These are phyloP conservation scores for Dicerorhinus sumatrensis DNA, from an alignment of 2,113 vertebrate genomes.

Conservation along the genomic window DNA sequence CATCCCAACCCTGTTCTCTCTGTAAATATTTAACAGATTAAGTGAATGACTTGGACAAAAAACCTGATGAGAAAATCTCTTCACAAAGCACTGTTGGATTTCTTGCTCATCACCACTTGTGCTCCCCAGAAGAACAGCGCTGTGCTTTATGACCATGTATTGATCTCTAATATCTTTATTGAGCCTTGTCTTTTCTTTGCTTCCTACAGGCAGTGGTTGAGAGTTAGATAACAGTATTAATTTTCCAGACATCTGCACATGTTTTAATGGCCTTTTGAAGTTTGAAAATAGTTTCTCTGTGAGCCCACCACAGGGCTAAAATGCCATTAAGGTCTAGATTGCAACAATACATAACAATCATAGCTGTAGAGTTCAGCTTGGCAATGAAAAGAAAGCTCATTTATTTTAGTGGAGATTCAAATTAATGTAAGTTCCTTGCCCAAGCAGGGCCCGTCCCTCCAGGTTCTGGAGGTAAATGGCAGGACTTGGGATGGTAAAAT, in stretches of 20 bases:
- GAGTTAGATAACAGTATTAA: conserved; percentile 90
- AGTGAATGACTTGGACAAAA: conserved; percentile 75
- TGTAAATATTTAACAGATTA: conserved; percentile 77
- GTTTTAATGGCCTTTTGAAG: conserved; percentile 90
- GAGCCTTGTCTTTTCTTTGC: conserved; percentile 83
- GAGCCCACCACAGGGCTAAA: conserved; percentile 89
- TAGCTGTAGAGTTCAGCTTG: conserved; percentile 80
- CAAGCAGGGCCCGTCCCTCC: neutral
- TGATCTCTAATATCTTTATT: conserved; percentile 85
- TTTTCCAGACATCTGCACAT: conserved; percentile 91
- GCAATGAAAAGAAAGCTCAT: conserved; percentile 84
- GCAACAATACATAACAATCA: conserved; percentile 86
- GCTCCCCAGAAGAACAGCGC: conserved; percentile 75
- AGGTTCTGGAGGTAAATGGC: neutral
- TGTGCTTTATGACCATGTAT: conserved; percentile 82
- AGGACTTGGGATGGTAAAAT: neutral
- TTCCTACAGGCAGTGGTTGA: conserved; percentile 87
- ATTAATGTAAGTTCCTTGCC: conserved; percentile 81
- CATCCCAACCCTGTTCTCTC: conserved; percentile 20
- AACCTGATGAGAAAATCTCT: conserved; percentile 62
- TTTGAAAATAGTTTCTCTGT: conserved; percentile 85
- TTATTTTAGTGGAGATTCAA: conserved; percentile 86
- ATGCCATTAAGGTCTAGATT: conserved; percentile 87
- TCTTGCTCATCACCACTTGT: conserved; percentile 47
- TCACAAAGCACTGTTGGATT: conserved; percentile 52